Evolutionary conservation across 2,797 vertebrate genomes (phyloP).

Genomic region (Podargus strigoides): DNA sequence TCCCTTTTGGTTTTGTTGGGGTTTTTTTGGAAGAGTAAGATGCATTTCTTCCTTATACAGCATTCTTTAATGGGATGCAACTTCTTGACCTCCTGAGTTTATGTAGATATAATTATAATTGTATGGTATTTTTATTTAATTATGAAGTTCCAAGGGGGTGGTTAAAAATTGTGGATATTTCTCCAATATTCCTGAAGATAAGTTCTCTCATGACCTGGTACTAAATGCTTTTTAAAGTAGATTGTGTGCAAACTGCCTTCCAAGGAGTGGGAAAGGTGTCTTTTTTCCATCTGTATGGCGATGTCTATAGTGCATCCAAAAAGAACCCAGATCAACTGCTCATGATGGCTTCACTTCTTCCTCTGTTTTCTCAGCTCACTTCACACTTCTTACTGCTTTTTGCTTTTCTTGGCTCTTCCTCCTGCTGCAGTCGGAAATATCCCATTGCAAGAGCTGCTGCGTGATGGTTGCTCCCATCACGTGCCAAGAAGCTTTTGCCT

Average conservation of each 20-base stretch:
- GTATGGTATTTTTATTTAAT: neutral
- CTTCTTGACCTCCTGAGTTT: neutral
- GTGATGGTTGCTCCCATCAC: rapidly evolving
- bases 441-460: neutral
- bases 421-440: neutral
- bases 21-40: neutral
- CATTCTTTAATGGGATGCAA: neutral
- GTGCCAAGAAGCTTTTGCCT: neutral
- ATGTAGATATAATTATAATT: neutral
- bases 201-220: neutral
- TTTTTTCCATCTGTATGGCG: neutral
- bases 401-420: neutral
- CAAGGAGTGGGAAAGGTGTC: neutral
- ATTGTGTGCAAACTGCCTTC: neutral
- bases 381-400: neutral
- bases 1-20: too few relatives aligned
- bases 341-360: neutral
- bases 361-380: neutral
- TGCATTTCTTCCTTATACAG: neutral
- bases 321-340: neutral
- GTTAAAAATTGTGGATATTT: neutral
- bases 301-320: neutral
- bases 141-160: neutral
- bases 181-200: neutral
- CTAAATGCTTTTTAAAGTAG: neutral